Base-by-base conservation (phyloP, 2,113 vertebrate genomes). In the Macquaria ambigua region DNA sequence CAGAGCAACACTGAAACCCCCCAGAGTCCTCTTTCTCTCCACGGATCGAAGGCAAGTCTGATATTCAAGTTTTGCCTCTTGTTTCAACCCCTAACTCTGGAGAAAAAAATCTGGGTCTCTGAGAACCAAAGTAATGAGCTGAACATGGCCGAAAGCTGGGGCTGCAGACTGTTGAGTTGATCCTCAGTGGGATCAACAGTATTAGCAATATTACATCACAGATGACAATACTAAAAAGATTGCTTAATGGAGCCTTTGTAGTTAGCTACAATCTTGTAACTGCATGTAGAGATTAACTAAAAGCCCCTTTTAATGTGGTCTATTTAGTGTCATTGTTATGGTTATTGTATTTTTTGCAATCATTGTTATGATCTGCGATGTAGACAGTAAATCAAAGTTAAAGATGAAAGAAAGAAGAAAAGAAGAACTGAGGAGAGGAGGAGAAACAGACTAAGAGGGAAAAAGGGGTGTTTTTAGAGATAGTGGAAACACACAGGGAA, bases 381-480 rank as follows among this genome's bases (percentile, higher is more conserved):
- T 18, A 61, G 77, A 73, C 28, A 34, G 18, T 58, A 56, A 73
- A 62, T 55, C 14, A 11, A 75, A 41, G 56, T 72, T 81, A 31
- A n/a, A 83, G 73, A 78, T 48, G 37, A 78, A 55, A 75, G 46
- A 55, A 48, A 81, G 25, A 77, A 3, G 55, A 21, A 20, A 48
- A 53, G 34, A 48, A 43, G 6, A 48, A 16, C 21, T 2, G 11
- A 63, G 21, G 58, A 64, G 58, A 69, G 43, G 67, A 8, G 25
- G 31, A 63, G 23, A 52, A 21, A 77, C 16, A 74, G 39, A 43
- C 14, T 48, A 28, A 9, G 5, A 48, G 23, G 53, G 8, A 31
- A 52, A 71, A 8, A 50, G 16, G 61, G 50, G 39, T 61, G 50
- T 55, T 80, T 48, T 69, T 21, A 71, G 41, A 81, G 72, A 56